Evolutionary conservation across 2,888 invertebrate species (phyloP).

Genomic region (Lottia gigantea): DNA sequence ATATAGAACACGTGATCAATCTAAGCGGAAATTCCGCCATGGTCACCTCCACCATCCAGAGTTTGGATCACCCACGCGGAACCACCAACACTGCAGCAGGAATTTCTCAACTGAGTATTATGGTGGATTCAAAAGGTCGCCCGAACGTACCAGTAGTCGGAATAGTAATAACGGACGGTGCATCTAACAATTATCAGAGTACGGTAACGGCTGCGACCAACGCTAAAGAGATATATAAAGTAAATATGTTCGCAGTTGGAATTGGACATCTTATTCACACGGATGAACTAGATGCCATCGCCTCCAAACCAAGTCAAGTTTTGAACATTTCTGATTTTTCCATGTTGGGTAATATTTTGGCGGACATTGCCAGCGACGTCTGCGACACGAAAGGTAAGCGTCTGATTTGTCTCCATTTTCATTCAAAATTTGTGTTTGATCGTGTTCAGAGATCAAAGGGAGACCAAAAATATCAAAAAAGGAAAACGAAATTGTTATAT

Average conservation of each 20-base stretch:
- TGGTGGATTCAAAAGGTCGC: background rate
- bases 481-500: too few species aligned
- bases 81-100: background rate
- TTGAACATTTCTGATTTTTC: background rate
- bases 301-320: background rate
- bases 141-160: background rate
- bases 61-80: background rate
- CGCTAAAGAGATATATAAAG: background rate
- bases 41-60: background rate
- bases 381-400: background rate
- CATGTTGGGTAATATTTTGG: background rate
- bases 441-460: too few species aligned
- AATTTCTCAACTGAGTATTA: background rate
- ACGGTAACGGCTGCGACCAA: background rate
- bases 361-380: background rate
- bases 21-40: background rate
- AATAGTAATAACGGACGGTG: background rate
- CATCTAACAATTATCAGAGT: background rate
- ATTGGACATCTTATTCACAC: background rate
- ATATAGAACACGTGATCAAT: background rate
- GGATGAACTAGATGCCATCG: background rate
- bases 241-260: slow-evolving; percentile 8
- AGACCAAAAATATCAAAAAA: too few species aligned
- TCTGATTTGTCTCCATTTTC: too few species aligned
- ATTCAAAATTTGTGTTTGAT: too few species aligned